Evolutionary conservation across 2,797 vertebrate species (phyloP), one percentile per base, ranked within the genome.

Genomic region (Epinephelus awoara): DNA sequence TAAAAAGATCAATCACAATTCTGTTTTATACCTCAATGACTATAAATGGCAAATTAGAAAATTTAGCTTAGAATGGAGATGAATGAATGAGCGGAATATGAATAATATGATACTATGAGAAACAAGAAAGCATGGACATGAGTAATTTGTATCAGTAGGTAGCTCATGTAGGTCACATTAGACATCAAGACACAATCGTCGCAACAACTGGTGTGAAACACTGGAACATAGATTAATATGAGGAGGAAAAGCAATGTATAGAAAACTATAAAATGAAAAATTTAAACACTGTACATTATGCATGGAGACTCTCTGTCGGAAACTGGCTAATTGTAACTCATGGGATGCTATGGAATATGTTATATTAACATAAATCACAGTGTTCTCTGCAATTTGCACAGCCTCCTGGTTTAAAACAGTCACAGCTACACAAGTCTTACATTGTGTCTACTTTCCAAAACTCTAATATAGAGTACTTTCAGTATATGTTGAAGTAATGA

Each of bases 401-500:
- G 6, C 23, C 8, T 46, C 21, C 5, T 2, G 14, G 7, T 56
- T n/a, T 42, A 49, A 71, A 71, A 47, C 55, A 51, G 2, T 47
- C 21, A 56, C 5, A 51, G 14, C 18, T n/a, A 38, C 19, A 56
- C 13, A 68, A 47, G 29, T 65, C 15, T 69, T 14, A 65, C 5
- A 51, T n/a, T 11, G 44, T 63, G 13, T 61, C 25, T 9, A 23
- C n/a, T 49, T 47, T 40, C 11, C 17, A 51, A 54, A 62, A 58
- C 6, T 57, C 40, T 68, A 50, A 81, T 65, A 54, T 23, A 8
- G 13, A 9, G 11, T 27, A 23, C 15, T 67, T 67, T 69, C 29
- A 57, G 44, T 77, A 84, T 27, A 70, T 55, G 44, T 70, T 71
- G 11, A 44, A 77, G 67, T 72, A 51, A 80, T 81, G 49, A 58